These are phyloP conservation scores for Chloromyia formosa DNA, from an alignment of 2,888 invertebrate genomes.

Conservation along the genomic window DNA sequence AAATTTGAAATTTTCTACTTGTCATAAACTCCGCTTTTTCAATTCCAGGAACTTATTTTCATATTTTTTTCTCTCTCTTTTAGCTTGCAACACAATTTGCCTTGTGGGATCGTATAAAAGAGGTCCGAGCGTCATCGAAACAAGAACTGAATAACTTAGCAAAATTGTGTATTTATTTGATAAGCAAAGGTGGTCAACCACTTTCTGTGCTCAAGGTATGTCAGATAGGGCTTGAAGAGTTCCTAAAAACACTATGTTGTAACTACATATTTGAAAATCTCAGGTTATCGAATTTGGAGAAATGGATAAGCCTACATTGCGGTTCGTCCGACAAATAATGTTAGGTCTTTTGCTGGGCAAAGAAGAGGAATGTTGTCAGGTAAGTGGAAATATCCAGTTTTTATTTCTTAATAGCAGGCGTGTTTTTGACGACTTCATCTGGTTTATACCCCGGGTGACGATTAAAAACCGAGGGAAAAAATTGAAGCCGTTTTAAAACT, in stretches of 20 bases:
- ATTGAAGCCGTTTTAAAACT: too few relatives aligned
- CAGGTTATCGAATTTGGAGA: slow-evolving; percentile 79
- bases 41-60: too few relatives aligned
- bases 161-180: slow-evolving; percentile 79
- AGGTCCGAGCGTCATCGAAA: slow-evolving; percentile 72
- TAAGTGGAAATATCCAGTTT: not conserved
- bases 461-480: too few relatives aligned
- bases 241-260: too few relatives aligned
- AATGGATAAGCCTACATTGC: slow-evolving; percentile 79
- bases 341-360: slow-evolving; percentile 76
- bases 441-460: too few relatives aligned
- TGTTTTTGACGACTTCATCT: too few relatives aligned
- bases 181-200: slow-evolving; percentile 79
- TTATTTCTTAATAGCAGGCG: too few relatives aligned
- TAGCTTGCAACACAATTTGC: slow-evolving; percentile 85
- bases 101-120: slow-evolving; percentile 91
- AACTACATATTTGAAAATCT: too few relatives aligned
- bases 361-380: slow-evolving; percentile 63
- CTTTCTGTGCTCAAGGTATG: slow-evolving; percentile 85
- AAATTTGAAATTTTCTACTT: too few relatives aligned
- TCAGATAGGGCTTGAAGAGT: too few relatives aligned
- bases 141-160: slow-evolving; percentile 78
- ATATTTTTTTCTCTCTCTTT: not conserved
- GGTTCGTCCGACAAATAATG: slow-evolving; percentile 81
- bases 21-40: too few relatives aligned